A percentile compares a stretch with the other conserved stretches of the same genome.
Evolutionary conservation across 1,140 invertebrate genomes (phyloP).

Genomic region (Neuroterus valhalla): DNA sequence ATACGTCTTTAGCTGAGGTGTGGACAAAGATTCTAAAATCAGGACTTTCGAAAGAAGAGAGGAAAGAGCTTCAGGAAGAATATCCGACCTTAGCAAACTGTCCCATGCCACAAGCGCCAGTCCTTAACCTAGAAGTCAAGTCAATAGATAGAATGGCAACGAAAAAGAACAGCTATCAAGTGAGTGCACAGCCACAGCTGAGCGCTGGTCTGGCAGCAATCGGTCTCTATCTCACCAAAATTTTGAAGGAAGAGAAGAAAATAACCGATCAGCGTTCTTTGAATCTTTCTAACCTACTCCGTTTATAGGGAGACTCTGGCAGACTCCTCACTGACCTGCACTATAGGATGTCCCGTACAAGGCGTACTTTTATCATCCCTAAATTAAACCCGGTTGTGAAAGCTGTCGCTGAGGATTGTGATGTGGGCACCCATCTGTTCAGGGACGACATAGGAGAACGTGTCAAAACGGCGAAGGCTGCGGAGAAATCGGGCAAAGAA

Average conservation of each 20-base stretch:
- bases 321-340: conserved; percentile 35
- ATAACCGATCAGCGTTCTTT: background rate
- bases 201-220: conserved; percentile 13
- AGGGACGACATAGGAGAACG: conserved; percentile 34
- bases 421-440: conserved; percentile 31
- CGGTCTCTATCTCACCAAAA: background rate
- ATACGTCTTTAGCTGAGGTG: conserved; percentile 7
- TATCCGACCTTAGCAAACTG: conserved; percentile 10
- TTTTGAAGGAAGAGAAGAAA: background rate
- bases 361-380: conserved; percentile 27
- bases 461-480: conserved; percentile 29
- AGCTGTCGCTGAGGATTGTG: conserved; percentile 26
- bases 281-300: too few species aligned
- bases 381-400: conserved; percentile 32
- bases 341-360: conserved; percentile 33
- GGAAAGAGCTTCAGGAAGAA: conserved; percentile 19
- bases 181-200: conserved; percentile 19
- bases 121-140: conserved; percentile 29
- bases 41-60: conserved; percentile 8
- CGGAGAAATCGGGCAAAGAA: conserved; percentile 31
- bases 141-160: background rate
- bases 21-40: conserved; percentile 23
- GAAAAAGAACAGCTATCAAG: conserved; percentile 35
- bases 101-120: background rate
- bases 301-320: background rate